Evolutionary conservation across 1,140 invertebrate genomes (phyloP), one percentile per base, ranked within the genome.

Genomic region (Heliconius nattereri): DNA sequence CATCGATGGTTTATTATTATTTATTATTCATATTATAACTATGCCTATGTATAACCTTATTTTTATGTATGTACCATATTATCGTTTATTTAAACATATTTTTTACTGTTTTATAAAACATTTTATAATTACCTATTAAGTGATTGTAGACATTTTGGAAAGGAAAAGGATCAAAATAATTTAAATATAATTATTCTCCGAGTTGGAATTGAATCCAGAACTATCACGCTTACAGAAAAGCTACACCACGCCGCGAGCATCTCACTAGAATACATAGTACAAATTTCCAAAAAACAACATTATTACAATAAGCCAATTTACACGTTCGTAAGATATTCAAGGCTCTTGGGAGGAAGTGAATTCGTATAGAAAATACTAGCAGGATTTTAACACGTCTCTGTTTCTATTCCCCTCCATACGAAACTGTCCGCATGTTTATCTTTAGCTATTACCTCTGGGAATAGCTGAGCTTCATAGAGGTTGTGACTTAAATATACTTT

Each of bases 291-390:
- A 45, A 32, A 70, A 60, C 78, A 73, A 77, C 75, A 82, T 76
- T 82, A 76, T 82, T 83, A 79, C 83, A 85, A 89, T 86, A 89
- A 87, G 84, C 86, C 81, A 83, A 86, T 89, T 88, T 87, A 85
- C 86, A 81, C 84, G 83, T 89, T 85, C 83, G 80, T 86, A 77
- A 83, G 82, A 87, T 85, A 85, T 82, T 82, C 74, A 76, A 79
- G 83, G 85, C 89, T 84, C 86, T 49, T 45, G 81, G 84, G 88
- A 76, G 73, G 79, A 75, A 86, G 83, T 86, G 88, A 89, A 90
- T 84, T 89, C 86, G 83, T 87, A 87, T 82, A 87, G 86, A 87
- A 87, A 86, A 90, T 87, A 85, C 85, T 82, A 72, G 80, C 78
- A 84, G 86, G 83, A 85, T 91, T 88, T 89, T 87, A 85, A 80